Evolutionary conservation across 2,888 invertebrate genomes (phyloP), one percentile per base, ranked within the genome.

Genomic region (Plagodis pulveraria): DNA sequence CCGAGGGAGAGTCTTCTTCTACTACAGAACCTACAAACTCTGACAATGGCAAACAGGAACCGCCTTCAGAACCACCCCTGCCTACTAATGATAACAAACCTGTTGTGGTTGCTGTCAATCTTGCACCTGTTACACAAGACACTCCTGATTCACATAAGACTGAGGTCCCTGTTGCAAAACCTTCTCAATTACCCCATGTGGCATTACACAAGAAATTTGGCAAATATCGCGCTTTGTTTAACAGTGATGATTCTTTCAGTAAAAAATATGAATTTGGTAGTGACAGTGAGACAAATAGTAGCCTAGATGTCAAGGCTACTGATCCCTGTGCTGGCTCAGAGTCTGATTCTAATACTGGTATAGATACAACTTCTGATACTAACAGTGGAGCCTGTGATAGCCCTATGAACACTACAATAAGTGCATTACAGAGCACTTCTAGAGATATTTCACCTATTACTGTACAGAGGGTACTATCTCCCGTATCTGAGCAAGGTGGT

Each of bases 201-300:
- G 87, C 86, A 55, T 72, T 87, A 56, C 94, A 93, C 74, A 94
- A 94, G 71, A 94, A 94, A 72, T 94, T 94, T 73, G 94, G 94
- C 44, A 94, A 94, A 80, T 94, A 93, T 72, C 83, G 93, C 40
- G 93, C 92, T 72, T 76, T 94, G 12, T 85, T 92, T 63, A 88
- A 87, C 65, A 90, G 77, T 79, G 91, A 89, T 70, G 87, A 88
- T 32, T 71, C 74, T 41, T 81, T 82, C 42, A 67, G 72, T 60
- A 89, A 79, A 63, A 91, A 89, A 71, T 86, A 81, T 77, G 93
- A 93, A 52, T 65, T 87, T 62, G 86, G 92, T 40, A 92, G 91
- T 83, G 91, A 93, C 58, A 92, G 92, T 84, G 93, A 93, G 82
- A 92, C 90, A 38, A 91, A 85, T 56, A 91, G 90, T 70, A 93